Conservation (phyloP, 2,113 vertebrate genomes). For the Limanda limanda region DNA sequence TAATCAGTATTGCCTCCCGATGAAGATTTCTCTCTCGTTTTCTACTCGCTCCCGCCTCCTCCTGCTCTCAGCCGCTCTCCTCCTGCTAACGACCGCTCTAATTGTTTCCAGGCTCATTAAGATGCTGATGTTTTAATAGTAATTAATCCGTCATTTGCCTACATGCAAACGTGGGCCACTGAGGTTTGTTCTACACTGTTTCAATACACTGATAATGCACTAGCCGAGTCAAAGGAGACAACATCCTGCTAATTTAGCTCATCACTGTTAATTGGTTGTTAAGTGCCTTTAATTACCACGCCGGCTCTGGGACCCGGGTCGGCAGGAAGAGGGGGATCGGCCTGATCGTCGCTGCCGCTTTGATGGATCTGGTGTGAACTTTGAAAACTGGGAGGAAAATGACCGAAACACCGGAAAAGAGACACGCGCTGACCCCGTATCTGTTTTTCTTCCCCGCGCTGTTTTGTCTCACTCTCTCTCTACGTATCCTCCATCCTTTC, state of each 20-base stretch:
- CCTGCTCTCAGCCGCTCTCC: constrained; percentile 68
- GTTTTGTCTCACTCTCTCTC: constrained; percentile 5
- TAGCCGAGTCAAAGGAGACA: constrained; percentile 78
- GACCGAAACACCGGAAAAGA: constrained; percentile 47
- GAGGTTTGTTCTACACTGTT: constrained; percentile 77
- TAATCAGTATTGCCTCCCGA: constrained; percentile 81
- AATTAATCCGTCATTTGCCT: constrained; percentile 85
- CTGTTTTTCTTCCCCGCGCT: background rate
- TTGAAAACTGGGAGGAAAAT: constrained; percentile 69
- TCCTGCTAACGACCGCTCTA: constrained; percentile 75
- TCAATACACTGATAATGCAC: constrained; percentile 77
- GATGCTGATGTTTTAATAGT: constrained; percentile 82
- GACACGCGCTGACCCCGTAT: constrained; percentile 57
- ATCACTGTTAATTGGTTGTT: constrained; percentile 84
- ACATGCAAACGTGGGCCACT: constrained; percentile 79
- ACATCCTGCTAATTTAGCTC: constrained; percentile 82
- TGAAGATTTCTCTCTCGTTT: constrained; percentile 79
- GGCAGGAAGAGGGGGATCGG: constrained; percentile 54
- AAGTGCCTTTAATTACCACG: constrained; percentile 83
- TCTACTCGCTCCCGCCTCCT: constrained; percentile 42
- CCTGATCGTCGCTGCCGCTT: constrained; percentile 53
- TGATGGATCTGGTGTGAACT: constrained; percentile 75
- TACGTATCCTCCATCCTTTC: constrained; percentile 28
- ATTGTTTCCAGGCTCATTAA: constrained; percentile 82
- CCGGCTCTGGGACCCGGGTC: constrained; percentile 70